A percentile compares a stretch with the other conserved stretches of the same genome.
Evolutionary conservation across 2,113 vertebrate species (phyloP).

Genomic region (Python bivittatus): DNA sequence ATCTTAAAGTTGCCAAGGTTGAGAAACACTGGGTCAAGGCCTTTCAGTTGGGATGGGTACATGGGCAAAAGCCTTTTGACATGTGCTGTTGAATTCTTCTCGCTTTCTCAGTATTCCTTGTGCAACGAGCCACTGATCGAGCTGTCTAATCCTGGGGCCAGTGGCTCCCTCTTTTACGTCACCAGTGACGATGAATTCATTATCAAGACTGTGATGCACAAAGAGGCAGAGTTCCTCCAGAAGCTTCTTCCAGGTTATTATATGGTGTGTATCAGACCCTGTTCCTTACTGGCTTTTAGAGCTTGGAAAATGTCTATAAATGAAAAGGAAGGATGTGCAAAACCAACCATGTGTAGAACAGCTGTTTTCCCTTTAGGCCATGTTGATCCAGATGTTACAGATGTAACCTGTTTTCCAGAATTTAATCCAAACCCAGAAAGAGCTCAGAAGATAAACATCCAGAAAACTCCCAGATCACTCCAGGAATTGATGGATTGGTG

Average conservation of each 20-base stretch:
- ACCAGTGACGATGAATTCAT: constrained; percentile 98
- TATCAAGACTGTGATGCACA: constrained; percentile 99
- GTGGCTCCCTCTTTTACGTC: constrained; percentile 96
- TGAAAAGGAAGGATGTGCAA: neutral
- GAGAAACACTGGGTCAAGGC: no score
- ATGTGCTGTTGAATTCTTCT: rapidly evolving
- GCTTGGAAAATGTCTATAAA: neutral
- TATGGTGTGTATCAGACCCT: constrained; percentile 80
- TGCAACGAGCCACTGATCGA: constrained; percentile 97
- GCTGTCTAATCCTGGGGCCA: constrained; percentile 95
- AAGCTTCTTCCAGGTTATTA: constrained; percentile 98
- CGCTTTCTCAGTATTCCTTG: constrained; percentile 83
- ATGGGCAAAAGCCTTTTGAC: neutral
- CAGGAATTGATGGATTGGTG: neutral
- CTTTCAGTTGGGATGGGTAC: neutral
- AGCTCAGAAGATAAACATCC: neutral
- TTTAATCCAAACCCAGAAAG: neutral
- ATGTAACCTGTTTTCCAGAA: neutral
- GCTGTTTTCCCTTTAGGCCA: neutral
- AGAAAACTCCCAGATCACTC: neutral
- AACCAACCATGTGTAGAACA: neutral
- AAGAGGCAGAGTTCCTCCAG: constrained; percentile 97
- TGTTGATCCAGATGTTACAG: neutral
- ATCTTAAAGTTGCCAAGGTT: no score
- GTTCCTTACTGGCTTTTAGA: neutral